Base-by-base conservation (phyloP, 2,888 invertebrate species). In the Apamea monoglypha region DNA sequence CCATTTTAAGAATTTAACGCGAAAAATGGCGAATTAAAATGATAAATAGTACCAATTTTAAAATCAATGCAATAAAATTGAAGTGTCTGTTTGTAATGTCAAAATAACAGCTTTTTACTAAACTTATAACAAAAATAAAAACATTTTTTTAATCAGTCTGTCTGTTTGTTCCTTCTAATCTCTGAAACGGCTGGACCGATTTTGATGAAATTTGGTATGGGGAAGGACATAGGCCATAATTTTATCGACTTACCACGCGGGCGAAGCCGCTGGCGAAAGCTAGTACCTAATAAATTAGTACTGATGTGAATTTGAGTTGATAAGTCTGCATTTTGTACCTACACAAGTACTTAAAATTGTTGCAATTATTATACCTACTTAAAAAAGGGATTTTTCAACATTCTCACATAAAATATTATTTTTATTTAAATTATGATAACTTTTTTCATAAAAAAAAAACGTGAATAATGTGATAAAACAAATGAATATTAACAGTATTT, bases 401-500 rank as follows among this genome's bases (percentile, higher is more conserved):
- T 70, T 69, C 32, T 44, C n/a, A 44, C 1, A 2, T 16, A 32
- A 25, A 59, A 44, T 0, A 40, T 12, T 50, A 50, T 29, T 59
- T 59, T 36, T 61, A 44, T 69, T 69, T 59, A 25, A 16, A 72
- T 14, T 66, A 68, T 67, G 1, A 66, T 47, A 18, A n/a, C 14
- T 5, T 78, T 77, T 47, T 50, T 72, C 14, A 36, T 8, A 44
- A 70, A 25, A 29, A 72, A 70, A 21, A 29, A 73, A 61, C 47
- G 68, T 67, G 6, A 81, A 67, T 36, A 14, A 71, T 84, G 82
- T 84, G 78, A 82, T 84, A 78, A 14, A 66, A 63, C 12, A 16
- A 71, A 36, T 44, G 8, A 78, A 3, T 40, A 47, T 25, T 10
- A 82, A 25, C 85, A 85, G 84, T 85, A 82, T 85, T 85, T 64